Percentiles rank a stretch among this genome's conserved stretches.
Conservation (phyloP, 2,888 invertebrate species). For the Drosophila niveifrons region DNA sequence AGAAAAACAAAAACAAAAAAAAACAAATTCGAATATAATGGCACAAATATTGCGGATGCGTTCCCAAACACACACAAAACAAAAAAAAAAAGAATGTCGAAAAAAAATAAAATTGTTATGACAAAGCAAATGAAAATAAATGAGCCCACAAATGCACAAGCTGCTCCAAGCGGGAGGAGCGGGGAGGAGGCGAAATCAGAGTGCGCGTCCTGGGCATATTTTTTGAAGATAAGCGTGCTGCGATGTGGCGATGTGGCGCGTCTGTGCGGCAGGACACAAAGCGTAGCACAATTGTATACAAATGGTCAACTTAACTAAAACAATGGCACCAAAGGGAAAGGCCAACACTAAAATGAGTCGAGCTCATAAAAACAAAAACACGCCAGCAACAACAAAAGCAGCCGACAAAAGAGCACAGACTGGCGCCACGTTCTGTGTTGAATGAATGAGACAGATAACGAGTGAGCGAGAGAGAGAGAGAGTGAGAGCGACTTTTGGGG, state of each 20-base stretch:
- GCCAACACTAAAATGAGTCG: slow-evolving; percentile 61
- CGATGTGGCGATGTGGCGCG: slow-evolving; percentile 5
- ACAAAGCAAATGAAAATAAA: slow-evolving; percentile 79
- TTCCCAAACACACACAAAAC: slow-evolving; percentile 30
- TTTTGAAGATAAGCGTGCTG: slow-evolving; percentile 70
- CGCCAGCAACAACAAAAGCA: slow-evolving; percentile 22
- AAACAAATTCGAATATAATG: slow-evolving; percentile 61
- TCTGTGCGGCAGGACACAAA: slow-evolving; percentile 53
- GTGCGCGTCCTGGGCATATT: slow-evolving; percentile 49
- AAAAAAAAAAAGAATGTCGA: slow-evolving; percentile 28
- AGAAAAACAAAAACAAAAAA: slow-evolving; percentile 44
- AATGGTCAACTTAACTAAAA: slow-evolving; percentile 81
- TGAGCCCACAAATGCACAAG: slow-evolving; percentile 76
- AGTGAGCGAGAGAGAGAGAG: not conserved
- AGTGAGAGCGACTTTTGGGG: not conserved
- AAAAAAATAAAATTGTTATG: slow-evolving; percentile 69
- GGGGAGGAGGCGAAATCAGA: slow-evolving; percentile 29
- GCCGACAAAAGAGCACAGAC: slow-evolving; percentile 39
- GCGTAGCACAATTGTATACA: slow-evolving; percentile 74
- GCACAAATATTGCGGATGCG: slow-evolving; percentile 49
- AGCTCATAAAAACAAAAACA: slow-evolving; percentile 62
- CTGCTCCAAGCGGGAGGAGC: not conserved
- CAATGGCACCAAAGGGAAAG: slow-evolving; percentile 61
- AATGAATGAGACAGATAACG: not conserved
- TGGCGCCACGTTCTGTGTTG: slow-evolving; percentile 45